Conservation (phyloP, 2,888 invertebrate genomes). For the Archaeoteleia sp. region DNA sequence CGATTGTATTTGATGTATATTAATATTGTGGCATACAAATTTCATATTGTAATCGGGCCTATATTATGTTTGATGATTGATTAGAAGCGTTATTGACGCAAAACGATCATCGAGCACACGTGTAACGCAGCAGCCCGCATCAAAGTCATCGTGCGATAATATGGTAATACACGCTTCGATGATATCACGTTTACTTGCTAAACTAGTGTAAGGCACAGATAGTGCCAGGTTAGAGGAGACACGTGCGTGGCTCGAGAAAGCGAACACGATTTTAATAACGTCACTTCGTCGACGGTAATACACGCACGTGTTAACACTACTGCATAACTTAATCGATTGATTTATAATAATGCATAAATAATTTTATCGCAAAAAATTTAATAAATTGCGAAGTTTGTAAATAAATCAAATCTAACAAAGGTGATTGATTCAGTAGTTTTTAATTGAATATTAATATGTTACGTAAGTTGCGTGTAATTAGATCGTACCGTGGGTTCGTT, state of each 20-base stretch:
- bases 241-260: slow-evolving; percentile 30
- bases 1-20: too few relatives aligned
- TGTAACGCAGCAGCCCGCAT: slow-evolving; percentile 38
- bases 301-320: slow-evolving; percentile 6
- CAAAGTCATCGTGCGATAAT: slow-evolving; percentile 45
- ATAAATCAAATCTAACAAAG: too few relatives aligned
- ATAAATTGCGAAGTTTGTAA: too few relatives aligned
- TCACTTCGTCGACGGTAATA: not conserved
- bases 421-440: too few relatives aligned
- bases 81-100: slow-evolving; percentile 26
- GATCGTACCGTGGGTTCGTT: too few relatives aligned
- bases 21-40: slow-evolving; percentile 27
- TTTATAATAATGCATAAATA: too few relatives aligned
- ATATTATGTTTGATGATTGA: slow-evolving; percentile 27
- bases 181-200: slow-evolving; percentile 39
- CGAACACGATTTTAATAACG: slow-evolving; percentile 18
- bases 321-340: too few relatives aligned
- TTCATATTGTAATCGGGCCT: slow-evolving; percentile 16
- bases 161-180: slow-evolving; percentile 47
- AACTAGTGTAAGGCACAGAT: slow-evolving; percentile 30
- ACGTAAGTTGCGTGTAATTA: slow-evolving; percentile 15
- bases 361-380: not conserved
- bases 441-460: too few relatives aligned
- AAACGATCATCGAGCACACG: slow-evolving; percentile 36
- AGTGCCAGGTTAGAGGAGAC: slow-evolving; percentile 25